Base-by-base conservation (phyloP, 2,113 vertebrate species). In the Orcinus orca region DNA sequence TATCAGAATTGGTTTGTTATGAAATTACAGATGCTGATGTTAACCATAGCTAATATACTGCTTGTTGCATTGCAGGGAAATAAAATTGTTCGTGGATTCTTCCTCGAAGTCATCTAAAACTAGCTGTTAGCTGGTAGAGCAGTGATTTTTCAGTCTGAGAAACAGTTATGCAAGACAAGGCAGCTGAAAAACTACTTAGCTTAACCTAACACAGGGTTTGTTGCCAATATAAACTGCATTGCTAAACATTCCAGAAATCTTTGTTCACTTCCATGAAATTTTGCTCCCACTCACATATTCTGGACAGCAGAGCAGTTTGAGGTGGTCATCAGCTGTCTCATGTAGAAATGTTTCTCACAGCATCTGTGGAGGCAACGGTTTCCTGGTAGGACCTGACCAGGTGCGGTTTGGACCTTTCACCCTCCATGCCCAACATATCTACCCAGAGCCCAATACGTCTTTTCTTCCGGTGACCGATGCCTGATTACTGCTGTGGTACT, bases 401-500 rank as follows among this genome's bases (percentile, higher is more conserved):
- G 62, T 67, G 44, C 4, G 31, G 50, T n/a, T 73, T 53, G 47
- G 67, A 53, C 33, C 47, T 26, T 86, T 47, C 23, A 36, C 44
- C 94, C 74, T 65, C 70, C 17, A 31, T 2, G 18, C n/a, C n/a
- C 79, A 47, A 29, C 31, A 3, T 5, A 14, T 74, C 76, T 62
- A 6, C 65, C 77, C 58, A 74, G 87, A 90, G 67, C 55, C 76
- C 63, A 84, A 0, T 5, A 38, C 3, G 3, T 60, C 63, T 63
- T 81, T 83, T 53, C 65, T 97, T 95, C 90, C 65, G 41, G 90
- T 80, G 65, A 71, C 71, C 1, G 8, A 76, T 63, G 86, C 29
- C 81, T 93, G 96, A 86, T 95, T 84, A 81, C 14, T 18, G 68
- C 92, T 63, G 77, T 86, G 90, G 82, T 50, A 11, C 85, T 58